Percentiles rank a stretch among this genome's conserved stretches.
Conservation (phyloP, 1,140 invertebrate species). For the Marisa cornuarietis region DNA sequence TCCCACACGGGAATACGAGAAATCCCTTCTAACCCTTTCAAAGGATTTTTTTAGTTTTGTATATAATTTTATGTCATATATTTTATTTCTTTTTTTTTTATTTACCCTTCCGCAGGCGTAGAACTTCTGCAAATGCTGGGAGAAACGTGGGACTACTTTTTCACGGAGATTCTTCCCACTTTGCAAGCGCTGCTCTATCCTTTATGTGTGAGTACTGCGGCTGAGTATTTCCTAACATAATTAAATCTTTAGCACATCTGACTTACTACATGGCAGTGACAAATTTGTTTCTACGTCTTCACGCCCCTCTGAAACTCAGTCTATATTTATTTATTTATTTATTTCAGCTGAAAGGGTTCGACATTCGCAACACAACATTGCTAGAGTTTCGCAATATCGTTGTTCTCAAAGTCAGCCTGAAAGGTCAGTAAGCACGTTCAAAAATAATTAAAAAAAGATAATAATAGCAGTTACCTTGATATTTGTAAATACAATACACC, state of each 20-base stretch:
- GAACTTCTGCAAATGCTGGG: slow-evolving; percentile 47
- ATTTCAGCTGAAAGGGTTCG: slow-evolving; percentile 38
- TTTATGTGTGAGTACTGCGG: slow-evolving; percentile 20
- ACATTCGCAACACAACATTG: slow-evolving; percentile 45
- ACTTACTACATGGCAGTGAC: no score
- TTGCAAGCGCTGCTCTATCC: slow-evolving; percentile 56
- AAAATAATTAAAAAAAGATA: background rate
- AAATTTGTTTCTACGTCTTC: no score
- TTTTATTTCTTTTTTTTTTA: background rate
- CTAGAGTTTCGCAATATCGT: slow-evolving; percentile 51
- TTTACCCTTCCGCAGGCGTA: slow-evolving; percentile 29
- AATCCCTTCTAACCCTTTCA: background rate
- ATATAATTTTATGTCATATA: background rate
- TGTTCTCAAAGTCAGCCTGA: slow-evolving; percentile 49
- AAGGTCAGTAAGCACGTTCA: slow-evolving; percentile 32
- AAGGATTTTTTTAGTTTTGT: background rate
- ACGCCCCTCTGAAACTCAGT: background rate
- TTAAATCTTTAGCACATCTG: no score
- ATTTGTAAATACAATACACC: background rate
- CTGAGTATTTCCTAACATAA: no score
- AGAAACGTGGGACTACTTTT: slow-evolving; percentile 59
- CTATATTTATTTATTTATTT: slow-evolving; percentile 9
- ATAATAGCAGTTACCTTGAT: background rate
- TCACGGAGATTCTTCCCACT: slow-evolving; percentile 50
- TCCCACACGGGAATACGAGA: no score